Conservation (phyloP, 1,140 invertebrate species). For the Charaxes varanes region DNA sequence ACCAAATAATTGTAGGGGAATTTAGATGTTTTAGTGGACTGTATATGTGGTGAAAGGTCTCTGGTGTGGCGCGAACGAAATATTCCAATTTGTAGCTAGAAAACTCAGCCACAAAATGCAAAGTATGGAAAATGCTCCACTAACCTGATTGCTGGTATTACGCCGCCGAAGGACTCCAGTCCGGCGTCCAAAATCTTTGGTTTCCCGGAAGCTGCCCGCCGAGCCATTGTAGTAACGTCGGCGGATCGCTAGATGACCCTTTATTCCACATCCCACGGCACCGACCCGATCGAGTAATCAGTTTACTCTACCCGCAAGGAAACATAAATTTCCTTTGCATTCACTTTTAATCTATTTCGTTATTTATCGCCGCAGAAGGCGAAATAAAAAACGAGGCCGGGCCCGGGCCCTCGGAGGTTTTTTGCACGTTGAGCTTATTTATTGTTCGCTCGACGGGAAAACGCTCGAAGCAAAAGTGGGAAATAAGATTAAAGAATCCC, state of each 20-base stretch:
- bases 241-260: slow-evolving; percentile 84
- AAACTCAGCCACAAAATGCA: too few relatives aligned
- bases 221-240: slow-evolving; percentile 75
- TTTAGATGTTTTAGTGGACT: too few relatives aligned
- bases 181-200: slow-evolving; percentile 90
- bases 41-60: too few relatives aligned
- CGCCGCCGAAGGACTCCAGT: too few relatives aligned
- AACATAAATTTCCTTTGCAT: slow-evolving; percentile 7
- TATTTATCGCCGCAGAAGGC: slow-evolving; percentile 1
- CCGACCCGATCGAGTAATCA: slow-evolving; percentile 5
- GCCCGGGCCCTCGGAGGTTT: neutral
- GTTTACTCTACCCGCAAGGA: slow-evolving; percentile 7
- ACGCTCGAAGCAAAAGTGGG: neutral
- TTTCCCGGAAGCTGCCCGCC: slow-evolving; percentile 79
- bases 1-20: too few relatives aligned
- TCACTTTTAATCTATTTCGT: slow-evolving; percentile 3
- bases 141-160: too few relatives aligned
- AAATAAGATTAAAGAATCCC: slow-evolving; percentile 15
- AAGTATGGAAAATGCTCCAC: too few relatives aligned
- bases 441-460: neutral
- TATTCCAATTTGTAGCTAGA: too few relatives aligned
- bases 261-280: slow-evolving; percentile 2
- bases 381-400: neutral
- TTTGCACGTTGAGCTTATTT: too few relatives aligned
- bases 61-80: too few relatives aligned